Conservation (phyloP, 2,113 vertebrate genomes). For the Chlorodrepanis virens region DNA sequence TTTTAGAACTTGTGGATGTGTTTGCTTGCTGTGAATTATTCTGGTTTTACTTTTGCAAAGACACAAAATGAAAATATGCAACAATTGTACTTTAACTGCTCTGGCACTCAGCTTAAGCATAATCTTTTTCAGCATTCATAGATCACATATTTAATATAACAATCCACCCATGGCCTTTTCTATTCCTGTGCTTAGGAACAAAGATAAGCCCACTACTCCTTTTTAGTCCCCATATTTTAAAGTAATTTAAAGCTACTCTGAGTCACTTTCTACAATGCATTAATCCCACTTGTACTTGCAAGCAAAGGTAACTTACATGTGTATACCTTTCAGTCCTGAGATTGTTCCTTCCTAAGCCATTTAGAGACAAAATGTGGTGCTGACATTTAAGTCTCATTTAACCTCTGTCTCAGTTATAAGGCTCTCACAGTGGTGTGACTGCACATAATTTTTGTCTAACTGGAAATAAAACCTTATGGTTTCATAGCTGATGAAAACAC, state of each 20-base stretch:
- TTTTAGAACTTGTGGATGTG: neutral
- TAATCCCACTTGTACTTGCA: neutral
- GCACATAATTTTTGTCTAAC: neutral
- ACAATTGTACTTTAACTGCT: neutral
- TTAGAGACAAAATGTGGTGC: neutral
- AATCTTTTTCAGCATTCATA: neutral
- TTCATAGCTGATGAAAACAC: neutral
- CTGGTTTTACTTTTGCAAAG: neutral
- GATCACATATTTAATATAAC: neutral
- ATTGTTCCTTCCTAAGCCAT: neutral
- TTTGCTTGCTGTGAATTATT: neutral
- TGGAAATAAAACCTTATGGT: neutral
- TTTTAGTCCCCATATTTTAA: neutral
- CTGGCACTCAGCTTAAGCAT: neutral
- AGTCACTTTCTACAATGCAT: neutral
- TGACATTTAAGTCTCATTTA: neutral
- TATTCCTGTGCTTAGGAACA: neutral
- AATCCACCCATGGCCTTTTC: neutral
- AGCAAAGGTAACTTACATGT: neutral
- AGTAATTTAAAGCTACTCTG: neutral
- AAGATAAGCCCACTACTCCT: neutral
- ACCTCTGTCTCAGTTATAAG: neutral
- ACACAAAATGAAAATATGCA: neutral
- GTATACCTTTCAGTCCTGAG: neutral
- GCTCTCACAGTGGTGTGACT: neutral